These are phyloP conservation scores for Sarcophaga caerulescens DNA, from an alignment of 2,888 invertebrate species.

Conservation along the genomic window DNA sequence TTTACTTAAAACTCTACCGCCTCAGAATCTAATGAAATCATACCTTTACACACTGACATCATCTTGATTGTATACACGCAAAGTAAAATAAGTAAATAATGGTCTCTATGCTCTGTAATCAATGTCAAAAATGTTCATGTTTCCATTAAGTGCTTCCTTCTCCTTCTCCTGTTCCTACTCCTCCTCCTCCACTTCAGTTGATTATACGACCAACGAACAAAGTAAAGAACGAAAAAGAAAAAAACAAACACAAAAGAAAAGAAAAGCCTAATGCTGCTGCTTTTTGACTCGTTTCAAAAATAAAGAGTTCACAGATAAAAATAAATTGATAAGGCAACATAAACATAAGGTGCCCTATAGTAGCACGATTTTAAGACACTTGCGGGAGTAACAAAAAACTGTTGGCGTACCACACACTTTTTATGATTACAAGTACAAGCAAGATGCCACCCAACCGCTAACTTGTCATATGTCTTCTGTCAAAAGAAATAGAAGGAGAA, in stretches of 20 bases:
- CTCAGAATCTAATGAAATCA: too few relatives aligned
- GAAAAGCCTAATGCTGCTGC: conserved; percentile 6
- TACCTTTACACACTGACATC: conserved; percentile 21
- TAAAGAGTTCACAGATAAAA: conserved; percentile 57
- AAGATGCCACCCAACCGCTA: conserved; percentile 41
- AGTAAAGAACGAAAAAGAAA: background rate
- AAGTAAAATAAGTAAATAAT: conserved; percentile 48
- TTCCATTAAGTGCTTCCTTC: conserved; percentile 67
- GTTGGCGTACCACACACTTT: conserved; percentile 61
- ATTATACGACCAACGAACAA: conserved; percentile 20
- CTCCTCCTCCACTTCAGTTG: conserved; percentile 42
- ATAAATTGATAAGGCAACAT: conserved; percentile 60
- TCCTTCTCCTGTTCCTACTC: background rate
- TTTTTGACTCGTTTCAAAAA: conserved; percentile 8
- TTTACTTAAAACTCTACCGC: too few relatives aligned
- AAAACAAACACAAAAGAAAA: conserved; percentile 13
- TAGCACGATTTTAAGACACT: conserved; percentile 43
- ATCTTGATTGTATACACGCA: conserved; percentile 47
- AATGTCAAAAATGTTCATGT: conserved; percentile 69
- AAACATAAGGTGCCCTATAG: conserved; percentile 58
- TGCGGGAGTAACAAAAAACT: conserved; percentile 49
- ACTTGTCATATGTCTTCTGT: conserved; percentile 47
- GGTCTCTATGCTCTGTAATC: conserved; percentile 62
- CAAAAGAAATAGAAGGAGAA: background rate
- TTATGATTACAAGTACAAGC: conserved; percentile 44